Evolutionary conservation across 2,888 invertebrate species (phyloP).

Genomic region (Yponomeuta plumbellus): DNA sequence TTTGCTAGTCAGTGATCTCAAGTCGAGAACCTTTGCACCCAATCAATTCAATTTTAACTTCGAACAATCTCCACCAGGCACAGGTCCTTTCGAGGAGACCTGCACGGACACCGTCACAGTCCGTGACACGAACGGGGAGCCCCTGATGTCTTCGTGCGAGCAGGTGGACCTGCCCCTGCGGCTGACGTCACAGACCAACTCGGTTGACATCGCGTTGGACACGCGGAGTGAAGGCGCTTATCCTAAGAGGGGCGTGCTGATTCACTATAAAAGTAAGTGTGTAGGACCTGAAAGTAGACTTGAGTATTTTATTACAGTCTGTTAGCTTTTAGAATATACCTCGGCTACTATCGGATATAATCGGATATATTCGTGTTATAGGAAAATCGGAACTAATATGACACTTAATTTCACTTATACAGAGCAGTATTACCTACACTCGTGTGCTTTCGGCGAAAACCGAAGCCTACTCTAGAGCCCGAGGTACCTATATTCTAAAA

Average conservation of each 20-base stretch:
- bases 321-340: too few relatives aligned
- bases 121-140: constrained; percentile 62
- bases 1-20: too few relatives aligned
- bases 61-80: constrained; percentile 37
- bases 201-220: constrained; percentile 63
- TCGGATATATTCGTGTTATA: too few relatives aligned
- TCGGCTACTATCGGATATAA: too few relatives aligned
- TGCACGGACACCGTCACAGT: constrained; percentile 75
- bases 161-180: constrained; percentile 71
- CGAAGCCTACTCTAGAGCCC: too few relatives aligned
- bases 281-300: neutral
- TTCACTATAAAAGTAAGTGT: constrained; percentile 79
- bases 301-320: too few relatives aligned
- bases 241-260: constrained; percentile 79
- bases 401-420: too few relatives aligned
- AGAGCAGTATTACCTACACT: too few relatives aligned
- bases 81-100: constrained; percentile 63
- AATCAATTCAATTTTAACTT: neutral
- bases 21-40: neutral
- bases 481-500: too few relatives aligned
- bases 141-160: constrained; percentile 70
- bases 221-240: constrained; percentile 69
- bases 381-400: too few relatives aligned
- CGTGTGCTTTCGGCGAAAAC: too few relatives aligned
- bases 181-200: constrained; percentile 63